Conservation (phyloP, 2,888 invertebrate genomes). For the Endomychus coccineus region DNA sequence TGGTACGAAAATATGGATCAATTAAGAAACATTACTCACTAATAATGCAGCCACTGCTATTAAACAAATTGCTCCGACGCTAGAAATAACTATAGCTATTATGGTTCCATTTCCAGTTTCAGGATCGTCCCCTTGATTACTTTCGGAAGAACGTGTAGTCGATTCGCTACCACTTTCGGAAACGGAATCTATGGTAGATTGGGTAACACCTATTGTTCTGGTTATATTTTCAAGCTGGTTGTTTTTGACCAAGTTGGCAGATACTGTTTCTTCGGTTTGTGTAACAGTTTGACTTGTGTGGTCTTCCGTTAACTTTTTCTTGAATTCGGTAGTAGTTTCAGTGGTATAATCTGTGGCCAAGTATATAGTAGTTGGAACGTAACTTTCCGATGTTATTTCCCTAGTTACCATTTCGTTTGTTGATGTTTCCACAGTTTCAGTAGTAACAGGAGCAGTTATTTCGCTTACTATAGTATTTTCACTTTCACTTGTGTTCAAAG, state of each 20-base stretch:
- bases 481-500: constrained; percentile 2
- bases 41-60: constrained; percentile 68
- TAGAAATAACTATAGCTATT: constrained; percentile 74
- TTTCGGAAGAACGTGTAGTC: constrained; percentile 5
- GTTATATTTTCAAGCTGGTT: constrained; percentile 8
- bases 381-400: constrained; percentile 4
- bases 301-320: too few relatives aligned
- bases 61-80: constrained; percentile 70
- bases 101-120: constrained; percentile 60
- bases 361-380: constrained; percentile 3
- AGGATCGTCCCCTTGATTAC: constrained; percentile 16
- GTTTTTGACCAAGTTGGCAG: too few relatives aligned
- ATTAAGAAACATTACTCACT: constrained; percentile 49
- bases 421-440: constrained; percentile 11
- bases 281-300: too few relatives aligned
- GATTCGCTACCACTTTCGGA: constrained; percentile 7
- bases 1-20: neutral
- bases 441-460: constrained; percentile 18
- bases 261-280: too few relatives aligned
- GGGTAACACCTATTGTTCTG: constrained; percentile 3
- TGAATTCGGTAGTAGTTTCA: too few relatives aligned
- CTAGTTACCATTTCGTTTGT: constrained; percentile 20
- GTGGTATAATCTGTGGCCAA: too few relatives aligned
- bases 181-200: constrained; percentile 1
- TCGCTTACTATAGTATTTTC: constrained; percentile 10